These are phyloP conservation scores for Drosophila ironensis DNA, from an alignment of 1,140 invertebrate genomes.

Conservation along the genomic window DNA sequence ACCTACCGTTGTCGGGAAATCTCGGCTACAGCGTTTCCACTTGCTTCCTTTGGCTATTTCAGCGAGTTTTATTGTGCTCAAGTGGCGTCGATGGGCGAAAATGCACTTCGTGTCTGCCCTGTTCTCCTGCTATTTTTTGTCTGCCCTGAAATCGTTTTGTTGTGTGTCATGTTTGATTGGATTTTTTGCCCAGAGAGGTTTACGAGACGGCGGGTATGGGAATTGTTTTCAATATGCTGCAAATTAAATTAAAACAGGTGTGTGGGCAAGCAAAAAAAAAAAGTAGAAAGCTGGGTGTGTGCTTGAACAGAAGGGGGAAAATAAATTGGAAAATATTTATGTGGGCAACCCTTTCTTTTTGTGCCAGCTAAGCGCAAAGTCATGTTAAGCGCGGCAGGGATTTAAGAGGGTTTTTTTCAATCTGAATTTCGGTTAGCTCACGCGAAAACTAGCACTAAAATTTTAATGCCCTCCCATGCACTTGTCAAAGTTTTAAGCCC, in stretches of 20 bases:
- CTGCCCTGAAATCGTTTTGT: conserved; percentile 27
- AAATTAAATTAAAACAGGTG: conserved; percentile 67
- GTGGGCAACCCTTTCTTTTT: conserved; percentile 3
- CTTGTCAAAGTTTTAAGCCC: conserved; percentile 21
- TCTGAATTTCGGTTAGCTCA: not conserved
- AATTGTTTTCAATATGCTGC: conserved; percentile 57
- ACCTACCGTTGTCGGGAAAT: too few relatives aligned
- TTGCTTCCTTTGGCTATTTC: conserved; percentile 2
- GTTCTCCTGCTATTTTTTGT: not conserved
- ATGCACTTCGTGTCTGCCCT: conserved; percentile 19
- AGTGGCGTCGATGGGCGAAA: conserved; percentile 29
- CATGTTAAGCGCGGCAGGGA: conserved; percentile 12
- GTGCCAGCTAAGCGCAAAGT: conserved; percentile 16
- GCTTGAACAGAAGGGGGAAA: not conserved
- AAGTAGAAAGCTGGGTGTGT: not conserved
- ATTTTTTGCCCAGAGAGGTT: conserved; percentile 22
- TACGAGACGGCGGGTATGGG: not conserved
- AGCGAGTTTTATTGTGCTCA: conserved; percentile 47
- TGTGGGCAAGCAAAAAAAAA: conserved; percentile 13
- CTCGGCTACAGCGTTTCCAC: not conserved
- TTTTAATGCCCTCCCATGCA: conserved; percentile 31
- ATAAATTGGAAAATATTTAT: conserved; percentile 35
- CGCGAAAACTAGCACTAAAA: conserved; percentile 14
- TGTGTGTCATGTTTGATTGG: conserved; percentile 57
- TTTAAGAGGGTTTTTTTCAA: conserved; percentile 31